Percentiles rank a stretch among this genome's conserved stretches.
phyloP scores from a whole-genome alignment of 2,888 invertebrate species.

The Harpalus rufipes region DNA sequence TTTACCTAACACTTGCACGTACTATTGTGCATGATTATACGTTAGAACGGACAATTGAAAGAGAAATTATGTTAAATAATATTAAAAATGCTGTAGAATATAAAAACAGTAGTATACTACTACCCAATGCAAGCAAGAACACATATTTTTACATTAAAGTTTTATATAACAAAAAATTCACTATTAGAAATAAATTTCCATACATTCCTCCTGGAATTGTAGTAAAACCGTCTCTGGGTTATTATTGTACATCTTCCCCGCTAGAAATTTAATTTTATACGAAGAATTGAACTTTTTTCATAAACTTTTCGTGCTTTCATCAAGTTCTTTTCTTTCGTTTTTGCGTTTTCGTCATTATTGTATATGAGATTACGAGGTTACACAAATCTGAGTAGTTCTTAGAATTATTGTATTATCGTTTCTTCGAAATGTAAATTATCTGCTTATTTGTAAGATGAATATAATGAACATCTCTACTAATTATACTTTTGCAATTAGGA shows the following conservation, averaged over 20 bases:
- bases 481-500: constrained; percentile 11
- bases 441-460: constrained; percentile 13
- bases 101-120: no score
- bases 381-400: constrained; percentile 31
- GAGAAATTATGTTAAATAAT: no score
- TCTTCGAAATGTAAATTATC: constrained; percentile 29
- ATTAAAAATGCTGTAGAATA: no score
- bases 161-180: no score
- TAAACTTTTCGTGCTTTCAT: constrained; percentile 24
- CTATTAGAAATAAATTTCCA: no score
- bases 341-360: constrained; percentile 36
- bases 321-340: constrained; percentile 22
- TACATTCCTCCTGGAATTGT: background rate
- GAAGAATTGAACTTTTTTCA: constrained; percentile 42
- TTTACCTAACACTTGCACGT: no score
- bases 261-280: constrained; percentile 43
- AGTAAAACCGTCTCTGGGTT: background rate
- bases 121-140: no score
- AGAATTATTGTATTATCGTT: constrained; percentile 14
- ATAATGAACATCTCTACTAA: constrained; percentile 10
- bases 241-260: constrained; percentile 27
- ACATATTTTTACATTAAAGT: no score
- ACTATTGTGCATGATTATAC: no score
- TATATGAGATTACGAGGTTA: constrained; percentile 16
- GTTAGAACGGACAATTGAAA: no score